Percentiles rank a stretch among this genome's conserved stretches.
Evolutionary conservation across 2,888 invertebrate species (phyloP).

Genomic region (Tillus elongatus): DNA sequence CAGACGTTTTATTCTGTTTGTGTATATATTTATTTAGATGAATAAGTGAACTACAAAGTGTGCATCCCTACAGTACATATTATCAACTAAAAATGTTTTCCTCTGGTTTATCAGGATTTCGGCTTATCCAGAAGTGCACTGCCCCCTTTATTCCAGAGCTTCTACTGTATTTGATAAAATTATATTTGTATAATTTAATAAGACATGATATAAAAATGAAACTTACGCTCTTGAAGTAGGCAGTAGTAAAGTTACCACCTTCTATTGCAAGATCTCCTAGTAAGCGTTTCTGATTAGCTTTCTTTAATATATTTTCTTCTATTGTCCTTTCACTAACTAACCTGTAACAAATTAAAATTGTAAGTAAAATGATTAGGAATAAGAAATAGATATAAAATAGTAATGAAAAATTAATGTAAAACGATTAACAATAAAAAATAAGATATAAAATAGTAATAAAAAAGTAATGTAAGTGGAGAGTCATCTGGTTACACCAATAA

Average conservation of each 20-base stretch:
- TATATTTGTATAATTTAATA: constrained; percentile 1
- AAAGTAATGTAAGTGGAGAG: constrained; percentile 5
- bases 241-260: constrained; percentile 96
- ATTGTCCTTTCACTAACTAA: constrained; percentile 94
- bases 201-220: too few relatives aligned
- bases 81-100: too few relatives aligned
- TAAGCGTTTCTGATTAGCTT: constrained; percentile 94
- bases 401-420: constrained; percentile 8
- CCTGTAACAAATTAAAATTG: too few relatives aligned
- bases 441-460: constrained; percentile 1
- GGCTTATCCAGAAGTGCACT: too few relatives aligned
- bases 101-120: too few relatives aligned
- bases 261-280: constrained; percentile 97
- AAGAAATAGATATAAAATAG: not conserved
- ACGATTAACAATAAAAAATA: not conserved
- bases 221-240: constrained; percentile 80
- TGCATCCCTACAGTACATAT: too few relatives aligned
- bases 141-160: too few relatives aligned
- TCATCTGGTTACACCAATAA: constrained; percentile 12
- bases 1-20: too few relatives aligned
- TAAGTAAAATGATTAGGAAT: constrained; percentile 15
- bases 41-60: too few relatives aligned
- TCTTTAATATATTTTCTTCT: constrained; percentile 98
- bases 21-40: too few relatives aligned
- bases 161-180: too few relatives aligned